These are phyloP conservation scores for Conops quadrifasciatus DNA, from an alignment of 2,888 invertebrate species.

Conservation along the genomic window DNA sequence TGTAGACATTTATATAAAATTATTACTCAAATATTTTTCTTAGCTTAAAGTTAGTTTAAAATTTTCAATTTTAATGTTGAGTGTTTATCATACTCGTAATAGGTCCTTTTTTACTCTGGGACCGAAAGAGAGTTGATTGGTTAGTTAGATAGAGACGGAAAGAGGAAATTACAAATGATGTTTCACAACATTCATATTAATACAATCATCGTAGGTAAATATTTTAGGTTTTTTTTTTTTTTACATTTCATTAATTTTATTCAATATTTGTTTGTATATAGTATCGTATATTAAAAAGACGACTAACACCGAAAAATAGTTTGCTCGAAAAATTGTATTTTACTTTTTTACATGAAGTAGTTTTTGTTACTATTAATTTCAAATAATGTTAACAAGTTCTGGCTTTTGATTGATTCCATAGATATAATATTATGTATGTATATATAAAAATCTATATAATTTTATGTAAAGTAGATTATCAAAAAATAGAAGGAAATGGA, in stretches of 20 bases:
- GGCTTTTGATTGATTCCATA: slow-evolving; percentile 16
- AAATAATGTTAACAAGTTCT: slow-evolving; percentile 52
- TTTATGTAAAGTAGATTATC: slow-evolving; percentile 14
- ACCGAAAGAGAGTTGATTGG: slow-evolving; percentile 47
- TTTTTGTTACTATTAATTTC: slow-evolving; percentile 39
- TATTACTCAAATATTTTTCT: slow-evolving; percentile 45
- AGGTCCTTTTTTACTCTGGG: background rate
- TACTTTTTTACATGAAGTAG: slow-evolving; percentile 57
- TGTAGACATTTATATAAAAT: slow-evolving; percentile 58
- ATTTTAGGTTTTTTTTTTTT: slow-evolving; percentile 37
- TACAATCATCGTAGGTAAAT: slow-evolving; percentile 49
- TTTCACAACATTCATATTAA: slow-evolving; percentile 65
- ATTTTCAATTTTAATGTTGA: slow-evolving; percentile 24
- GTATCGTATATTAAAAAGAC: slow-evolving; percentile 62
- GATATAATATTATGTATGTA: background rate
- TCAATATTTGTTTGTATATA: slow-evolving; percentile 41
- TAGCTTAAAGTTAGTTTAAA: slow-evolving; percentile 31
- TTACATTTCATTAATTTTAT: slow-evolving; percentile 40
- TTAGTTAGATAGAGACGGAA: slow-evolving; percentile 43
- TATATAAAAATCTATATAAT: slow-evolving; percentile 9
- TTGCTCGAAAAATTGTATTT: slow-evolving; percentile 50
- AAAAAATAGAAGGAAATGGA: slow-evolving; percentile 5
- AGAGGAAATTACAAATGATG: slow-evolving; percentile 42
- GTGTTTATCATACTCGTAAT: slow-evolving; percentile 22
- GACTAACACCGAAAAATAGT: slow-evolving; percentile 66